A percentile compares a stretch with the other conserved stretches of the same genome.
Conservation (phyloP, 2,797 vertebrate species). For the Cryptoprocta ferox region DNA sequence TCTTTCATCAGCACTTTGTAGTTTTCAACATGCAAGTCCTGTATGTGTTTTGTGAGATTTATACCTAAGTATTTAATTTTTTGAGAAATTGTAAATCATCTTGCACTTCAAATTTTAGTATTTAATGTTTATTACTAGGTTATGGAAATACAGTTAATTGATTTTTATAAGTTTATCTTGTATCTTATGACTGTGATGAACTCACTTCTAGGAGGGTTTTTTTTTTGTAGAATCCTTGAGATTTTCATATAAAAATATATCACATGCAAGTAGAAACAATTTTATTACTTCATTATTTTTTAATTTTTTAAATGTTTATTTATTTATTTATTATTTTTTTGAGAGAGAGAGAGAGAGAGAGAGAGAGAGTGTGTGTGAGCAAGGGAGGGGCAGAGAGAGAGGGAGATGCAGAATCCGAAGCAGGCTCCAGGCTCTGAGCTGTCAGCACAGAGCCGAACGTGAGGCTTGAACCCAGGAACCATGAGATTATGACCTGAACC, state of each 20-base stretch:
- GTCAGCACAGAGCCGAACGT: no score
- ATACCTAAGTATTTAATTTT: not conserved
- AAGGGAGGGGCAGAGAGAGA: no score
- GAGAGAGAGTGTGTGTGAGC: no score
- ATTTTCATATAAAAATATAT: conserved; percentile 1
- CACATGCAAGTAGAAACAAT: not conserved
- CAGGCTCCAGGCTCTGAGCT: no score
- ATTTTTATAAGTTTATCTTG: not conserved
- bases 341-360: no score
- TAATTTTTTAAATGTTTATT: no score
- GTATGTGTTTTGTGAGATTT: not conserved
- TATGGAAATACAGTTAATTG: not conserved
- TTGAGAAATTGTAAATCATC: not conserved
- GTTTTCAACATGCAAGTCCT: not conserved
- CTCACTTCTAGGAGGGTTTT: not conserved
- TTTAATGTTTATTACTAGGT: not conserved
- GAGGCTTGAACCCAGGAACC: no score
- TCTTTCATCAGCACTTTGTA: not conserved
- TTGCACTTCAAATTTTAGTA: conserved; percentile 5
- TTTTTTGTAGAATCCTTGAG: not conserved
- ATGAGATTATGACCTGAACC: no score
- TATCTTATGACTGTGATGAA: not conserved
- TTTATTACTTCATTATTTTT: not conserved
- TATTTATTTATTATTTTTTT: no score
- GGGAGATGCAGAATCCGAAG: no score